These are phyloP conservation scores for Meta bourneti DNA, from an alignment of 2,888 invertebrate genomes.

Conservation along the genomic window DNA sequence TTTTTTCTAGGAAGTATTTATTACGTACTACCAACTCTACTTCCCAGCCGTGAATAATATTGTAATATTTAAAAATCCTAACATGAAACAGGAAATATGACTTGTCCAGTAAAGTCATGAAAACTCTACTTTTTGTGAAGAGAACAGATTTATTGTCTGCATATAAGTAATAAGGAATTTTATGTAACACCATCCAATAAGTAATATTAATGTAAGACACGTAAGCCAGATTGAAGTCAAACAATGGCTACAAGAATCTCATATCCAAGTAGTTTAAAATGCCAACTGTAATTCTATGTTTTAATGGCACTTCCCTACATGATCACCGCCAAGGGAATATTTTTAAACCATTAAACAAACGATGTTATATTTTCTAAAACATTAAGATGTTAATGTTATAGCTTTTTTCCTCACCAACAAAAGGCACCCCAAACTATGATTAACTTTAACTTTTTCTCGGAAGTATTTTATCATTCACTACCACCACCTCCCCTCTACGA, in stretches of 20 bases:
- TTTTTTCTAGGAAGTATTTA: too few species aligned
- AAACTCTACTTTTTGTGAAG: too few species aligned
- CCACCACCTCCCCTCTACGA: not conserved
- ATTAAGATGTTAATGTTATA: not conserved
- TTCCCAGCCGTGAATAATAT: too few species aligned
- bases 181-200: not conserved
- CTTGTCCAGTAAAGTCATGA: too few species aligned
- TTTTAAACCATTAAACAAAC: not conserved
- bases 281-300: not conserved
- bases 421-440: not conserved
- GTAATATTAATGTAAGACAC: not conserved
- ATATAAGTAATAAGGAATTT: too few species aligned
- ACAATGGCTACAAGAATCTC: too few species aligned
- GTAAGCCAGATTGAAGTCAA: not conserved
- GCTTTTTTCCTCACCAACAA: not conserved
- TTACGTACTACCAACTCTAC: too few species aligned
- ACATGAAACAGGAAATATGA: too few species aligned
- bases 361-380: not conserved
- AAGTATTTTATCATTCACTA: not conserved
- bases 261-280: too few species aligned
- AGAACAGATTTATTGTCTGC: too few species aligned
- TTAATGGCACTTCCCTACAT: not conserved
- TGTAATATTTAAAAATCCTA: too few species aligned
- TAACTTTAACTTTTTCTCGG: not conserved
- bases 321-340: not conserved